Conservation (phyloP, 2,888 invertebrate species). For the Pollenia labialis region DNA sequence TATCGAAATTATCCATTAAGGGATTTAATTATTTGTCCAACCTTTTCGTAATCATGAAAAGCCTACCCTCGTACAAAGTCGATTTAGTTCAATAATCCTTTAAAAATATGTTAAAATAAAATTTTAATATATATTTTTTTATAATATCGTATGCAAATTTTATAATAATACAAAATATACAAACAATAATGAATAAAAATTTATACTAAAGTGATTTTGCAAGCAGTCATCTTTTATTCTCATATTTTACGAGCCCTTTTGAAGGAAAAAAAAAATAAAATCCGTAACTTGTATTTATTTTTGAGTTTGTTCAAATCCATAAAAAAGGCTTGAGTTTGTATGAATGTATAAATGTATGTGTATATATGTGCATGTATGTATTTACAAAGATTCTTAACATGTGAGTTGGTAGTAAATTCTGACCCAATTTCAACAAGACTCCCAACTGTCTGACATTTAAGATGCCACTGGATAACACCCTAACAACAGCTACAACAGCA, state of each 20-base stretch:
- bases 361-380: too few species aligned
- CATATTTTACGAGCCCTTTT: neutral
- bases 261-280: neutral
- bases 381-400: slow-evolving; percentile 26
- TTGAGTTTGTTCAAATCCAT: neutral
- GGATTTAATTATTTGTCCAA: too few species aligned
- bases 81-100: too few species aligned
- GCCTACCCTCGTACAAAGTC: too few species aligned
- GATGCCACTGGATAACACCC: slow-evolving; percentile 48
- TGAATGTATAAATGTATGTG: neutral
- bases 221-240: neutral
- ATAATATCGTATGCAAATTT: slow-evolving; percentile 1
- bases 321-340: neutral
- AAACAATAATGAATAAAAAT: neutral
- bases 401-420: slow-evolving; percentile 46
- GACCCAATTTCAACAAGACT: slow-evolving; percentile 62
- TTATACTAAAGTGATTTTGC: neutral
- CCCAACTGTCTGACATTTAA: slow-evolving; percentile 62
- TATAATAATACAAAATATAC: neutral
- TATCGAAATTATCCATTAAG: too few species aligned
- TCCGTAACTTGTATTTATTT: neutral
- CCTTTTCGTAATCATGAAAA: too few species aligned
- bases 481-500: slow-evolving; percentile 35
- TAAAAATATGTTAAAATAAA: too few species aligned
- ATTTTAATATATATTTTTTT: neutral